Evolutionary conservation across 2,888 invertebrate species (phyloP).

Genomic region (Drosophila dives): DNA sequence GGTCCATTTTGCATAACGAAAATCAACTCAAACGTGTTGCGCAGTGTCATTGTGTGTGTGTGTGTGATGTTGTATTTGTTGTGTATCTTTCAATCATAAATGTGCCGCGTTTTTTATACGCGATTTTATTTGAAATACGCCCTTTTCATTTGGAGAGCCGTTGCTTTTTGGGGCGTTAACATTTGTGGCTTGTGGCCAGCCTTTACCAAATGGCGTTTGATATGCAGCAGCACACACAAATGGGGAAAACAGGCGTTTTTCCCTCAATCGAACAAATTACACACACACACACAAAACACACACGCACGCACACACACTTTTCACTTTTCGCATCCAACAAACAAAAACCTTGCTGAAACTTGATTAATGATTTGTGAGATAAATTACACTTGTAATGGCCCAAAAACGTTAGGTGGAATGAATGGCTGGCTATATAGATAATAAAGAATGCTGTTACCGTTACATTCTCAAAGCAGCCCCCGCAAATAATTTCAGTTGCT

Average conservation of each 20-base stretch:
- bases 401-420: constrained; percentile 48
- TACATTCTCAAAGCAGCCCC: constrained; percentile 57
- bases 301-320: constrained; percentile 3
- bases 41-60: constrained; percentile 38
- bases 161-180: constrained; percentile 61
- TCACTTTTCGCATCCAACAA: constrained; percentile 24
- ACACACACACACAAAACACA: neutral
- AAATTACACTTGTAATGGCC: constrained; percentile 79
- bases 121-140: constrained; percentile 70
- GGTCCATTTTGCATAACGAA: constrained; percentile 20
- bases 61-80: constrained; percentile 20
- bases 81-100: constrained; percentile 64
- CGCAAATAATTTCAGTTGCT: constrained; percentile 67
- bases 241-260: constrained; percentile 21
- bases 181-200: constrained; percentile 34
- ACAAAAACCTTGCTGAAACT: constrained; percentile 36
- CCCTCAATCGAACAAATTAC: constrained; percentile 36
- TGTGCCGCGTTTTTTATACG: constrained; percentile 54
- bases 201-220: constrained; percentile 47
- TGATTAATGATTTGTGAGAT: constrained; percentile 79
- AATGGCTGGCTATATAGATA: constrained; percentile 51
- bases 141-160: constrained; percentile 63
- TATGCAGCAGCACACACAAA: constrained; percentile 18
- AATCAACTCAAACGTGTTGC: constrained; percentile 36
- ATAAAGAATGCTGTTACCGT: constrained; percentile 47